Evolutionary conservation across 2,888 invertebrate genomes (phyloP), one percentile per base, ranked within the genome.

Genomic region (Epiblema foenella): DNA sequence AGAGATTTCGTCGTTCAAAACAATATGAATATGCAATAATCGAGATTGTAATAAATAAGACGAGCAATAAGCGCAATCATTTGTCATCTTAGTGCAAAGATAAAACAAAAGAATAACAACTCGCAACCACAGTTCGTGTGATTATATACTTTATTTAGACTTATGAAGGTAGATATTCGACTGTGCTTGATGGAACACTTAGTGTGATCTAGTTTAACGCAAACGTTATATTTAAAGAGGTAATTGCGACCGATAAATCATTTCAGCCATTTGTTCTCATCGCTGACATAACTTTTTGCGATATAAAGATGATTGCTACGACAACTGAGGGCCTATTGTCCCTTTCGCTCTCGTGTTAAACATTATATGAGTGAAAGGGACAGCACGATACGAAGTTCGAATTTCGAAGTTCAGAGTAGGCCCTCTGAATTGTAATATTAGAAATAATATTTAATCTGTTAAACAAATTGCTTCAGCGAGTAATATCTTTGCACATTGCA

Each of bases 181-280:
- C 7, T n/a, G 24, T 8, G 37, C 0, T 0, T 8, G n/a, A n/a
- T 37, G 20, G 17, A 1, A 20, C 10, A 18, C 20, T 24, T 54
- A 39, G 20, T 9, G 3, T 5, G 39, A 54, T 64, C 7, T 24
- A 20, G n/a, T 64, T 37, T 20, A 9, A 7, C n/a, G 52, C 1
- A 15, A n/a, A 20, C 18, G 51, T 63, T 37, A n/a, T 54, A 37
- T 65, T 66, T 66, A 59, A 70, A 54, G 37, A 59, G 65, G 65
- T 70, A 66, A 70, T 70, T 59, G 59, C 59, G 54, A 17, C 54
- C 29, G 46, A 70, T 70, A 65, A 66, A 65, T 70, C 70, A 49
- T 33, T 33, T 20, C 12, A 51, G 12, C 70, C 54, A 66, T 70
- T 66, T 60, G 65, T 66, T 54, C 51, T 59, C 66, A 70, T 66